Conservation (phyloP, 2,888 invertebrate genomes). For the Pseudolycoriella hygida region DNA sequence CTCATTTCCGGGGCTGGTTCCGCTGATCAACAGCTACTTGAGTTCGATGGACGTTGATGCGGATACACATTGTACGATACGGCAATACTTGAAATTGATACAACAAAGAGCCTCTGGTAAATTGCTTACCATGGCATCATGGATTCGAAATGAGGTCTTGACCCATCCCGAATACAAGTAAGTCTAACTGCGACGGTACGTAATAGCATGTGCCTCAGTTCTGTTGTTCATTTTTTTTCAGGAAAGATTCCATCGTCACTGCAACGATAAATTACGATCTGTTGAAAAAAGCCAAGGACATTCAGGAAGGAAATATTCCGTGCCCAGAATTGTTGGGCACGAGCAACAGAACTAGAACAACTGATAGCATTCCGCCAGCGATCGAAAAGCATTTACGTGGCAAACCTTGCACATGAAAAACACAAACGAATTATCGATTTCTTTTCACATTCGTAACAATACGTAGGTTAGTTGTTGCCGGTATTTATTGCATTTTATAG, state of each 20-base stretch:
- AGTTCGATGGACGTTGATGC: conserved; percentile 94
- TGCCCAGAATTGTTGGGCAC: conserved; percentile 64
- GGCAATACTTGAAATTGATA: conserved; percentile 89
- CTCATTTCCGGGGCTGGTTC: conserved; percentile 86
- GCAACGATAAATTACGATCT: conserved; percentile 86
- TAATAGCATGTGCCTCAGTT: too few species aligned
- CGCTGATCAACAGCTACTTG: conserved; percentile 85
- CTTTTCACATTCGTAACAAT: too few species aligned
- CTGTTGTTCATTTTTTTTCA: conserved; percentile 21
- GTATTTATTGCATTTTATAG: too few species aligned
- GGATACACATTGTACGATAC: conserved; percentile 93
- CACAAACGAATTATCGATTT: too few species aligned
- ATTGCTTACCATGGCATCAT: conserved; percentile 81
- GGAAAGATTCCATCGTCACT: conserved; percentile 75
- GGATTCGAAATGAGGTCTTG: conserved; percentile 82
- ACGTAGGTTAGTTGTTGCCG: too few species aligned
- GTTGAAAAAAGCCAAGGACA: conserved; percentile 52
- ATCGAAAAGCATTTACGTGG: conserved; percentile 41
- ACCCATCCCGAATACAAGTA: conserved; percentile 81
- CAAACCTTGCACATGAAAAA: conserved; percentile 7
- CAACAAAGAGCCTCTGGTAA: conserved; percentile 75
- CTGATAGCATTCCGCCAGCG: conserved; percentile 68
- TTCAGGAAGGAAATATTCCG: conserved; percentile 49
- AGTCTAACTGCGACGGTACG: too few species aligned
- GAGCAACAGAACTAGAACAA: conserved; percentile 58